Conservation (phyloP, 2,888 invertebrate species). For the Hipparchia sbordonii region DNA sequence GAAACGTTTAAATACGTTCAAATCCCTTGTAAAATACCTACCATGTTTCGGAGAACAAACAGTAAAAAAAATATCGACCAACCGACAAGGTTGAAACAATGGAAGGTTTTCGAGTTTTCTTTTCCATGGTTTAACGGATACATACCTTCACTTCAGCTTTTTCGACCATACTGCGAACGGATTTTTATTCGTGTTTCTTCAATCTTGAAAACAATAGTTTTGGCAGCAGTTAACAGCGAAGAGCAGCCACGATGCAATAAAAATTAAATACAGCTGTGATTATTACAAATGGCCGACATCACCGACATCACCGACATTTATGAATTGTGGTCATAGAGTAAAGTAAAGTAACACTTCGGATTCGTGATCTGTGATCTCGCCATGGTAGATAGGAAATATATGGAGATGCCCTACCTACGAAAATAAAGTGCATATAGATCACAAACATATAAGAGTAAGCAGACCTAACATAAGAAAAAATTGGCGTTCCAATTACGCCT, state of each 20-base stretch:
- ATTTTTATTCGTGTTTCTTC: slow-evolving; percentile 10
- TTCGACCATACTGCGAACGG: slow-evolving; percentile 58
- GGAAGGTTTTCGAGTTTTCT: slow-evolving; percentile 48
- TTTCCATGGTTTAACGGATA: slow-evolving; percentile 37
- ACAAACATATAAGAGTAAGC: too few species aligned
- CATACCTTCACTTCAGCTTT: slow-evolving; percentile 66
- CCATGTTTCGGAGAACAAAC: slow-evolving; percentile 19
- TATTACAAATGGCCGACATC: slow-evolving; percentile 46
- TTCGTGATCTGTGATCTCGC: too few species aligned
- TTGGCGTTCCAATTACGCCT: too few species aligned
- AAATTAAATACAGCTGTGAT: slow-evolving; percentile 41
- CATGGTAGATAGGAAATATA: too few species aligned
- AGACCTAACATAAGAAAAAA: too few species aligned
- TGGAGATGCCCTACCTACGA: too few species aligned
- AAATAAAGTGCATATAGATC: too few species aligned
- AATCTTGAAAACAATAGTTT: slow-evolving; percentile 16
- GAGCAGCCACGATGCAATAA: slow-evolving; percentile 17
- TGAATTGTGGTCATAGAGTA: too few species aligned
- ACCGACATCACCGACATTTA: neutral
- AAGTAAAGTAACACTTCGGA: too few species aligned
- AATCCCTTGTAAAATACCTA: slow-evolving; percentile 5
- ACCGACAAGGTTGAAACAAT: slow-evolving; percentile 68
- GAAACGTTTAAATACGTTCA: neutral
- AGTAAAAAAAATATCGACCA: slow-evolving; percentile 55
- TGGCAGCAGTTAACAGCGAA: slow-evolving; percentile 9